Evolutionary conservation across 2,113 vertebrate genomes (phyloP).

Genomic region (Gallinago undulata): DNA sequence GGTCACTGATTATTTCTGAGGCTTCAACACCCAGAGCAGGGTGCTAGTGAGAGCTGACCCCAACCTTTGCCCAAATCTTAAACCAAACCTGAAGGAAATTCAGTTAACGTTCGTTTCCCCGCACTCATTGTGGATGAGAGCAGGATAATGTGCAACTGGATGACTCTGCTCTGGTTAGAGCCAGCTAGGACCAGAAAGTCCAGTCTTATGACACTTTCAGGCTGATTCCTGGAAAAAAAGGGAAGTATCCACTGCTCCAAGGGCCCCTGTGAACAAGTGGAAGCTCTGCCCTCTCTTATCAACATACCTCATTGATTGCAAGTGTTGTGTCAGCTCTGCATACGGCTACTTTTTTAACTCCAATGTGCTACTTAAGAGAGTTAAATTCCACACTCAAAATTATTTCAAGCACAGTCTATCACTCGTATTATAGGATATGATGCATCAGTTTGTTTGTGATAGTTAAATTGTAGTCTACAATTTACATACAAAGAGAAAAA

Average conservation of each 20-base stretch:
- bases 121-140: not conserved
- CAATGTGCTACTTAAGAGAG: not conserved
- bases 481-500: not conserved
- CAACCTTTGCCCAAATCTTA: constrained; percentile 3
- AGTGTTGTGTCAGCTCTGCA: not conserved
- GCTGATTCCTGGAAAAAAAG: not conserved
- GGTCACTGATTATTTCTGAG: not conserved
- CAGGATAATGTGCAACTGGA: not conserved
- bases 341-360: not conserved
- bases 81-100: not conserved
- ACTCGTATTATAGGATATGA: not conserved
- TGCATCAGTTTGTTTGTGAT: not conserved
- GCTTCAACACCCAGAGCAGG: not conserved
- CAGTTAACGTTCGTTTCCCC: not conserved
- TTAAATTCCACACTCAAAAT: not conserved
- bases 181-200: not conserved
- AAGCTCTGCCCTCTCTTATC: not conserved
- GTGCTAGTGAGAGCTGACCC: not conserved
- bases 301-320: not conserved
- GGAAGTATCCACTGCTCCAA: not conserved
- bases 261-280: not conserved
- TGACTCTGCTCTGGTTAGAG: not conserved
- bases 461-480: not conserved
- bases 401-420: not conserved
- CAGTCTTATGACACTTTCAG: not conserved